Evolutionary conservation across 2,888 invertebrate species (phyloP), one percentile per base, ranked within the genome.

Genomic region (Papilio gigon): DNA sequence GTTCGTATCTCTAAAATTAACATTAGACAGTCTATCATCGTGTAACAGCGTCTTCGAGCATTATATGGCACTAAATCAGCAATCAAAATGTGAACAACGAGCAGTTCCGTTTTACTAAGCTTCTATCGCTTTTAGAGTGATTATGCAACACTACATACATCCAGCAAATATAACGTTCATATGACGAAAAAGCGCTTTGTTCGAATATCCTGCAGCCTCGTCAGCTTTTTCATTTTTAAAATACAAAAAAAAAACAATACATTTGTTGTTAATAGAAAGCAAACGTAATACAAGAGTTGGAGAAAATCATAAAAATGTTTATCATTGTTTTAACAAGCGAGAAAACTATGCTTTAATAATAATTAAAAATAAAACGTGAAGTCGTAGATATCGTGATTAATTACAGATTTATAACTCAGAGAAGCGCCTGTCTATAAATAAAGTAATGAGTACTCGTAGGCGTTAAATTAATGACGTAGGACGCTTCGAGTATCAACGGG

Each of bases 401-500:
- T 56, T 56, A 56, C 53, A 56, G 17, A 56, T 27, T 56, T 56
- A 56, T 30, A 30, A 9, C 27, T 11, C 25, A 30, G 30, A 30
- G 27, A 17, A 30, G 9, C 1, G 9, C n/a, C 14, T 30, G n/a
- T 30, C 53, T 56, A 56, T 56, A 56, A 56, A 56, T 56, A 56
- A 56, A 56, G 53, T 56, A 56, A 56, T 56, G 30, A 56, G 30
- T 56, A 30, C 53, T 56, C n/a, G 53, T 56, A 56, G 53, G 53
- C 53, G 53, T 30, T 30, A 56, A 56, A 56, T 56, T 56, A 56
- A 56, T 56, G 53, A 56, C n/a, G 30, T 56, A 30, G 53, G 53
- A 47, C 30, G 53, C 11, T 30, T 56, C 53, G 53, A 56, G 53
- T 56, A 30, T 56, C 53, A 56, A 30, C 53, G 8, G 53, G 53